Evolutionary conservation across 37 sponge, comb jelly and placozoan species (phyloP), one percentile per base, ranked within the genome.

Genomic region (Beroe forskalii): DNA sequence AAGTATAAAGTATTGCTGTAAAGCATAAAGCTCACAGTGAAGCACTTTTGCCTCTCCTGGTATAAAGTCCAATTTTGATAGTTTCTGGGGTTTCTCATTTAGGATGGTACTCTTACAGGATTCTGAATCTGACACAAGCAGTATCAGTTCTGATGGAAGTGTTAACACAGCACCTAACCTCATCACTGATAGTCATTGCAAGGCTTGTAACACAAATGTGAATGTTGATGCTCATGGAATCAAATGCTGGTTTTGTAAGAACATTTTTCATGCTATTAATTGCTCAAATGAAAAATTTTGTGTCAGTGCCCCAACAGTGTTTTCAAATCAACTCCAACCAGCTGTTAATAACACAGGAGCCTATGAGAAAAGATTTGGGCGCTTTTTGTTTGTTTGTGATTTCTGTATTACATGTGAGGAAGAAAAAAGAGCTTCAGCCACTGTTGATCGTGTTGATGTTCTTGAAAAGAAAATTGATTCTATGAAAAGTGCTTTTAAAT

Each of bases 271-370:
- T 64, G 66, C 66, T 64, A n/a, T 64, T 8, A 64, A 64, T 8
- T 64, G 66, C 25, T 64, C 66, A 30, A 64, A 22, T 64, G 66
- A n/a, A 64, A 27, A 64, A 64, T 4, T n/a, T 22, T 64, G 66
- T 64, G 66, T 64, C 25, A 64, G 66, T 27, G 66, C n/a, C 66
- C 4, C 66, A 8, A 64, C 66, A 22, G 25, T 27, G 4, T 64
- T 22, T 22, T 30, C 25, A 3, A 64, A 64, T 64, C 66, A 64
- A 6, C 25, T 64, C 4, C 66, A 30, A 4, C 66, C 66, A 22
- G 66, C 66, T 64, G 66, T 64, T 64, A 64, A 64, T 23, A 64
- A 64, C 4, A 27, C 31, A 23, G 31, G 31, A 30, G 66, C 66
- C 14, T 64, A 6, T 64, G 66, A 23, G 25, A 27, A 23, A 64